These are phyloP conservation scores for Sicus ferrugineus DNA, from an alignment of 2,888 invertebrate species.

Conservation along the genomic window DNA sequence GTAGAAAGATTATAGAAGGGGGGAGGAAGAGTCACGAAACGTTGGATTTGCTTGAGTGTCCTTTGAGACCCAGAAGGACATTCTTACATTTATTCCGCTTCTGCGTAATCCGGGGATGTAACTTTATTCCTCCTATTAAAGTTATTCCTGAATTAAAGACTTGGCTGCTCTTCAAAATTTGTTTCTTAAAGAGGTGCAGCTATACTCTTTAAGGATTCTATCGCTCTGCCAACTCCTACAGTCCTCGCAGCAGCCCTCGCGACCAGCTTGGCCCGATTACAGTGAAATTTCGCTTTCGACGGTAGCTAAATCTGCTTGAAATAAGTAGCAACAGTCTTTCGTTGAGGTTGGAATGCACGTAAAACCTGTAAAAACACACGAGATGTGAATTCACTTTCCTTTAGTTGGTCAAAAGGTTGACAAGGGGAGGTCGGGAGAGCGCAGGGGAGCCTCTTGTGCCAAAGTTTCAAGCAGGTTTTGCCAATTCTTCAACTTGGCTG, in stretches of 20 bases:
- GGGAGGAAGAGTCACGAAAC: background rate
- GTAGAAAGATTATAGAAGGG: background rate
- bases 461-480: slow-evolving; percentile 24
- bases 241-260: background rate
- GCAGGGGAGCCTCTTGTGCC: background rate
- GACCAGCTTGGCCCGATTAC: background rate
- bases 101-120: no score
- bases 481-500: slow-evolving; percentile 27
- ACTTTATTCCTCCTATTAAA: background rate
- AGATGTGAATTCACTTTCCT: background rate
- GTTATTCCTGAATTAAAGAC: no score
- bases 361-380: background rate
- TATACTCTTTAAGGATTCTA: no score
- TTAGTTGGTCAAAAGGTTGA: background rate
- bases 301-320: slow-evolving; percentile 4
- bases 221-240: no score
- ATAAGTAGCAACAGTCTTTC: slow-evolving; percentile 4
- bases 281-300: background rate
- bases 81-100: background rate
- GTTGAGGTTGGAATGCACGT: background rate
- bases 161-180: no score
- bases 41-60: background rate
- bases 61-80: no score
- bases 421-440: slow-evolving; percentile 16
- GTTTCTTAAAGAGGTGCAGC: no score